Evolutionary conservation across 2,797 vertebrate species (phyloP).

Genomic region (Buceros bicornis): DNA sequence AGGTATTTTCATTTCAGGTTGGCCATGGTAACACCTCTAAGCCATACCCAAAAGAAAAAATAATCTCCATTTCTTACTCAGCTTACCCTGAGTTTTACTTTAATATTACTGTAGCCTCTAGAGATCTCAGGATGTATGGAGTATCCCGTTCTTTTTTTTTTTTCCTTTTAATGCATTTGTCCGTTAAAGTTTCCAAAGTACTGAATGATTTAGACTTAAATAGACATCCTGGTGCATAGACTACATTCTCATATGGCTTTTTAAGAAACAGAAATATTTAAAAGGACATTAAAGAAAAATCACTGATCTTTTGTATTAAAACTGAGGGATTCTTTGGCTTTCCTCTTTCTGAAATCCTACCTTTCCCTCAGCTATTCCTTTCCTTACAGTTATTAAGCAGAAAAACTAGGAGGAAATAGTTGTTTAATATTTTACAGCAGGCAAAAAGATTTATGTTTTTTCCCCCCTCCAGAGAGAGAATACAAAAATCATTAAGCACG

Average conservation of each 20-base stretch:
- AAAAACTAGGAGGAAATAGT: neutral
- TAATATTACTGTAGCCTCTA: neutral
- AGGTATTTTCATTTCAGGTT: neutral
- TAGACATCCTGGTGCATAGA: neutral
- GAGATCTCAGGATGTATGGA: neutral
- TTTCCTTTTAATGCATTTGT: neutral
- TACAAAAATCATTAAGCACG: neutral
- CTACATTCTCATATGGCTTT: neutral
- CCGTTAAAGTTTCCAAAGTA: neutral
- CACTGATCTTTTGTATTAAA: neutral
- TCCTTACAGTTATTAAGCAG: neutral
- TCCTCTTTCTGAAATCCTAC: neutral
- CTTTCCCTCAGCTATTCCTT: neutral
- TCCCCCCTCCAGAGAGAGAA: neutral
- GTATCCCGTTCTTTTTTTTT: neutral
- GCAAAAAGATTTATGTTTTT: neutral
- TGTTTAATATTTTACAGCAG: neutral
- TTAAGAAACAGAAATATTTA: neutral
- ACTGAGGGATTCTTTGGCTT: neutral
- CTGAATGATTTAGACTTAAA: neutral
- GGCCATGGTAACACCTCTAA: neutral
- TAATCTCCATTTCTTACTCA: neutral
- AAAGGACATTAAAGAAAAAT: neutral
- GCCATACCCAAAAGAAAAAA: neutral
- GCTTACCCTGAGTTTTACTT: neutral